Evolutionary conservation across 2,113 vertebrate genomes (phyloP), one percentile per base, ranked within the genome.

Genomic region (Antechinus flavipes): DNA sequence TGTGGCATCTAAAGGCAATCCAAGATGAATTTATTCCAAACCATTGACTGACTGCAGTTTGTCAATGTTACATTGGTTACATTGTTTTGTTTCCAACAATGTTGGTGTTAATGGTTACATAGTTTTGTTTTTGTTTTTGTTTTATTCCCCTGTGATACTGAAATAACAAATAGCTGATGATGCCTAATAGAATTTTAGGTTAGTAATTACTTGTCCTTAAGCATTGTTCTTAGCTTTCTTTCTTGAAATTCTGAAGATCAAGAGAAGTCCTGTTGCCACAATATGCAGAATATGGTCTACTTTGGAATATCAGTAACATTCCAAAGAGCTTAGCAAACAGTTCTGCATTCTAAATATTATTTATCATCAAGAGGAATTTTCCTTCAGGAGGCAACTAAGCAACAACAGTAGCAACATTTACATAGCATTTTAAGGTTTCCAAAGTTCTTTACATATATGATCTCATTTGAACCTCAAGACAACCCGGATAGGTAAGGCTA

Each of bases 1-100:
- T 49, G 30, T 94, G 68, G 68, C n/a, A 56, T 94, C 91, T 58
- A 42, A 91, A 89, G 53, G 49, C 91, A 97, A 35, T 89, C 52
- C 11, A 0, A 91, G 47, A 47, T 90, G 91, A 54, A 90, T 92
- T 53, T 53, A 52, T n/a, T 93, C 93, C 92, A 93, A 92, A 30
- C 35, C 47, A 53, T 91, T 53, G 22, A 49, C 22, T 0, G 3
- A 5, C 49, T 49, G 49, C n/a, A n/a, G n/a, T n/a, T n/a, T n/a
- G n/a, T n/a, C n/a, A n/a, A n/a, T n/a, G n/a, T n/a, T n/a, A n/a
- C n/a, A n/a, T n/a, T n/a, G n/a, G n/a, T n/a, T n/a, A n/a, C n/a
- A n/a, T n/a, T n/a, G n/a, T n/a, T n/a, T n/a, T n/a, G n/a, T n/a
- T n/a, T n/a, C n/a, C n/a, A n/a, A n/a, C n/a, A n/a, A n/a, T n/a